Conservation (phyloP, 2,113 vertebrate genomes). For the Bombycilla garrulus region DNA sequence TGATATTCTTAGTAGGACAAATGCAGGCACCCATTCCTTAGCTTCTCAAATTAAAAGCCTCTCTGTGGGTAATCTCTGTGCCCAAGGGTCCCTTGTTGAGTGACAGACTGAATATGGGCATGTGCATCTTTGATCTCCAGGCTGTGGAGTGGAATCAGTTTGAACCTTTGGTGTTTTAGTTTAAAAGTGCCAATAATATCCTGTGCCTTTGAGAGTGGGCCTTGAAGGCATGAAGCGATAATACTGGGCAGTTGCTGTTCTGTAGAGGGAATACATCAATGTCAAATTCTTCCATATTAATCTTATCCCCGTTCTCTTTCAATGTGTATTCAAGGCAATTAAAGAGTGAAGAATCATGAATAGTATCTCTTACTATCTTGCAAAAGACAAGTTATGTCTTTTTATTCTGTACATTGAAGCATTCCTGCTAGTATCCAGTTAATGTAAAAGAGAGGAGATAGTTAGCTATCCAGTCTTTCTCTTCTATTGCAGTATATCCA, state of each 20-base stretch:
- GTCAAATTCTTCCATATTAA: neutral
- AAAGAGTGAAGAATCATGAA: neutral
- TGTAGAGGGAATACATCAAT: neutral
- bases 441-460: neutral
- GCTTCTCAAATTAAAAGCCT: neutral
- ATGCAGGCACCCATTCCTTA: neutral
- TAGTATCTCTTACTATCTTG: neutral
- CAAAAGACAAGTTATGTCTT: neutral
- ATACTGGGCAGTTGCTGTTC: neutral
- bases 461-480: neutral
- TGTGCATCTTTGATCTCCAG: fast-evolving
- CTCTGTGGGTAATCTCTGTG: neutral
- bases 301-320: neutral
- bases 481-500: neutral
- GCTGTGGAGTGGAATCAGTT: neutral
- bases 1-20: neutral
- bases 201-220: neutral
- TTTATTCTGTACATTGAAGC: neutral
- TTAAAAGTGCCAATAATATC: neutral
- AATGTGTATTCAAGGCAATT: neutral
- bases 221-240: neutral
- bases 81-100: neutral
- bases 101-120: neutral
- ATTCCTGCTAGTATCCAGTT: neutral
- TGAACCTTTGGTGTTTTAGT: neutral